Evolutionary conservation across 1,140 invertebrate genomes (phyloP).

Genomic region (Ctenoplectra terminalis): DNA sequence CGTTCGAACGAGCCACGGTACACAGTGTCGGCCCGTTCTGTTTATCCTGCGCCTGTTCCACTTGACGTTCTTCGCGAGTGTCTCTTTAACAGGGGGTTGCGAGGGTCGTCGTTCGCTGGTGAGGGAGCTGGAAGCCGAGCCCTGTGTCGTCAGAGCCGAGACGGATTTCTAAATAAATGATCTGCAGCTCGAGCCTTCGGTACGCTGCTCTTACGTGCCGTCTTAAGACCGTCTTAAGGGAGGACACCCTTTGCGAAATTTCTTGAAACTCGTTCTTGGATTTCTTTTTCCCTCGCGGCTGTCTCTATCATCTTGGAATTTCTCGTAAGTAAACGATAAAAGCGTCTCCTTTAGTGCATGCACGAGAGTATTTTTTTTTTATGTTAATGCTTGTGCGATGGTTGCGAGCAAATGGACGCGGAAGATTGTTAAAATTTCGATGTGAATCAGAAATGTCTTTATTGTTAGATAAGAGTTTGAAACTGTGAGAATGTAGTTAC

Average conservation of each 20-base stretch:
- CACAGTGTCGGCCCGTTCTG: conserved; percentile 27
- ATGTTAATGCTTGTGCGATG: background rate
- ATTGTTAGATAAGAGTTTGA: too few relatives aligned
- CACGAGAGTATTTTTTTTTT: background rate
- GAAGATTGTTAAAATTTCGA: background rate
- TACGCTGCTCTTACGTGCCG: conserved; percentile 19
- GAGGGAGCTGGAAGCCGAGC: conserved; percentile 28
- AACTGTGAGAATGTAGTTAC: too few relatives aligned
- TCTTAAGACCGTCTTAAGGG: conserved; percentile 48
- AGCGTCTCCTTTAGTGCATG: background rate
- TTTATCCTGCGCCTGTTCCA: conserved; percentile 65
- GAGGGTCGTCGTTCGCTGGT: conserved; percentile 49
- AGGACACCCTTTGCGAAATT: conserved; percentile 34
- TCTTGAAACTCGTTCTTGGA: conserved; percentile 33
- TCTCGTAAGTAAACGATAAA: conserved; percentile 5
- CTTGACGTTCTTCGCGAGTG: conserved; percentile 58
- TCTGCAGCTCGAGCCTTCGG: conserved; percentile 46
- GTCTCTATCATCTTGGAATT: background rate
- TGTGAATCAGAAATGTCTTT: background rate
- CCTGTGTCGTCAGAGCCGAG: conserved; percentile 27
- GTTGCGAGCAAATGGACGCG: background rate
- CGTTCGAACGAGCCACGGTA: conserved; percentile 33
- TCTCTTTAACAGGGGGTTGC: conserved; percentile 56
- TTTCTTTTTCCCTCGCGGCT: background rate
- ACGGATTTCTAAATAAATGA: conserved; percentile 70